Evolutionary conservation across 1,140 invertebrate genomes (phyloP), one percentile per base, ranked within the genome.

Genomic region (Drosophila micromelanica): DNA sequence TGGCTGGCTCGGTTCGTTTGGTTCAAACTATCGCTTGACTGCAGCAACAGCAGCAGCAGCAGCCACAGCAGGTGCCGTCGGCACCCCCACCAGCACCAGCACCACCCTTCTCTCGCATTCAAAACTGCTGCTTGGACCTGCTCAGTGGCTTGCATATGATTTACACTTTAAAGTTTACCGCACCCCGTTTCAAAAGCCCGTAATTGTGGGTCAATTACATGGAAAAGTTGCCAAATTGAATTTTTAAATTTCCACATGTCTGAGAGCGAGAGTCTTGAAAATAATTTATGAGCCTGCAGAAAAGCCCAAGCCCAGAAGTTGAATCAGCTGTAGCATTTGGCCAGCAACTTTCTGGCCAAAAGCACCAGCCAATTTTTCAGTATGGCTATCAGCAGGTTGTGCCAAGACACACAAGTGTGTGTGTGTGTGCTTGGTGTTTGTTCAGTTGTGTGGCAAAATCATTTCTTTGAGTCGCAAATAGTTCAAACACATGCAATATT

Each of bases 181-280:
- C 17, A 6, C 42, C 15, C 52, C 51, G 40, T 60, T 76, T 76
- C 71, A 61, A 64, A 62, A 40, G 37, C 67, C 65, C 75, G 68
- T 87, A 87, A 87, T 87, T 89, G 82, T 87, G 84, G 84, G 78
- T 87, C 82, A 87, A 87, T 87, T 87, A 87, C 82, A 87, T 82
- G 84, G 82, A 87, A 87, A 87, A 87, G 84, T 82, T 87, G 69
- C 84, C 82, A 89, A 87, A 87, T 87, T 87, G 82, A 87, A 87
- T 87, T 87, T 86, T 87, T 87, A 87, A 87, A 87, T 89, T 86
- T 70, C 45, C 60, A 59, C 70, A 76, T 61, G 51, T 52, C 46
- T 63, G 64, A 43, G 48, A 61, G n/a, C n/a, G 45, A 40, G 30
- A 74, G 65, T 70, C 63, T 86, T 70, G 81, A 59, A 75, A 76